Evolutionary conservation across 1,140 invertebrate species (phyloP).

Genomic region (Zophobas morio): DNA sequence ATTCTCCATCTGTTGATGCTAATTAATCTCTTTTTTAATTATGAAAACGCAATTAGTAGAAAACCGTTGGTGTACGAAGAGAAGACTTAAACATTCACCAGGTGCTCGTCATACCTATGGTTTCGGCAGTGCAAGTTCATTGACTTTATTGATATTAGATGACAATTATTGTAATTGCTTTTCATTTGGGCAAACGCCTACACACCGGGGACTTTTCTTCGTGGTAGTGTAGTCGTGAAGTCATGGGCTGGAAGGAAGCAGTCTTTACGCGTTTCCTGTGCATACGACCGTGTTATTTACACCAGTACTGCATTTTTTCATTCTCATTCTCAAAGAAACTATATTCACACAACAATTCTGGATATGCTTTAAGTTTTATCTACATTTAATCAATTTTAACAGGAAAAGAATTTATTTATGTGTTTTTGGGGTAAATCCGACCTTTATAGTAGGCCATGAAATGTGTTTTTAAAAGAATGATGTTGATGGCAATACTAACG

Average conservation of each 20-base stretch:
- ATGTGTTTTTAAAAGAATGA: too few species aligned
- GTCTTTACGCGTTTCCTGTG: slow-evolving; percentile 1
- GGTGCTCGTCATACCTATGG: slow-evolving; percentile 33
- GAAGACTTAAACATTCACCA: slow-evolving; percentile 40
- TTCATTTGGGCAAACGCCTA: background rate
- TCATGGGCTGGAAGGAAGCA: background rate
- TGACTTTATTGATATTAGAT: slow-evolving; percentile 14
- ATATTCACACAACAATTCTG: too few species aligned
- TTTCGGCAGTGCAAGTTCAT: slow-evolving; percentile 17
- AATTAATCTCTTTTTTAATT: slow-evolving; percentile 29
- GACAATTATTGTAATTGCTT: slow-evolving; percentile 35
- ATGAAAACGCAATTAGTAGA: slow-evolving; percentile 5
- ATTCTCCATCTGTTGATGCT: slow-evolving; percentile 4
- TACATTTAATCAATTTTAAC: too few species aligned
- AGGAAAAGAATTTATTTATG: too few species aligned
- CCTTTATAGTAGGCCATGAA: too few species aligned
- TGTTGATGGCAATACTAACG: too few species aligned
- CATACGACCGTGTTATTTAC: background rate
- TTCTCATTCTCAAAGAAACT: background rate
- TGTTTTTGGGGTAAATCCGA: too few species aligned
- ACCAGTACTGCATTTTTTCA: background rate
- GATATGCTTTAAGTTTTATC: too few species aligned
- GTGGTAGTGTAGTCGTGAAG: too few species aligned
- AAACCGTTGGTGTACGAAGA: slow-evolving; percentile 6
- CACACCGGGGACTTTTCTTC: background rate